Percentiles rank a stretch among this genome's conserved stretches.
phyloP scores from a whole-genome alignment of 2,797 vertebrate genomes.

The Muraenolepis orangiensis region DNA sequence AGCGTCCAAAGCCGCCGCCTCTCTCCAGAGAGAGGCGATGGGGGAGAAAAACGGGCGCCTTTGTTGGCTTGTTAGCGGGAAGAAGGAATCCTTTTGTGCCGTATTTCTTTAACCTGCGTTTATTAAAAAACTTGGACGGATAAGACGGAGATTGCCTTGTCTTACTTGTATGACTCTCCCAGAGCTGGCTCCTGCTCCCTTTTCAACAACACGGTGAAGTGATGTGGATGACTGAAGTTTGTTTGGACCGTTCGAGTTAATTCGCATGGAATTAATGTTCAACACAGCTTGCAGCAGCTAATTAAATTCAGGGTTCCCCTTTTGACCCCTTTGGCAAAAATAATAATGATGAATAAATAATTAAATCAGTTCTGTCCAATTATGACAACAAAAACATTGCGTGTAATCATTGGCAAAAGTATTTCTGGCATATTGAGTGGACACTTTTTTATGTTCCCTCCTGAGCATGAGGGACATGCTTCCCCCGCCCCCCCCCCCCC shows the following conservation, averaged over 20 bases:
- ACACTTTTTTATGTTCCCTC: too few species aligned
- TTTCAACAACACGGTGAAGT: background rate
- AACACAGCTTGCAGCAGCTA: background rate
- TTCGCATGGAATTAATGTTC: background rate
- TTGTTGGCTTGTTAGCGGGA: conserved; percentile 53
- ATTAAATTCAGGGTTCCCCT: background rate
- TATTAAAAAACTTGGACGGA: conserved; percentile 26
- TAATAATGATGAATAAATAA: conserved; percentile 6
- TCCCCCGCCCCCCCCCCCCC: too few species aligned
- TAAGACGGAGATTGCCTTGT: background rate
- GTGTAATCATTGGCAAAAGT: conserved; percentile 12
- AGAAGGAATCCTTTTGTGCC: conserved; percentile 45
- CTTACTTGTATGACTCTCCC: background rate
- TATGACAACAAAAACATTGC: conserved; percentile 10
- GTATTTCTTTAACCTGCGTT: conserved; percentile 46
- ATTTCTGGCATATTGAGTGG: background rate
- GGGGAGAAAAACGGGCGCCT: conserved; percentile 41
- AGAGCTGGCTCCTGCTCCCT: background rate
- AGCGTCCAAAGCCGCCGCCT: conserved; percentile 42
- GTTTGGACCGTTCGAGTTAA: background rate
- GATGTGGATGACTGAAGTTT: background rate
- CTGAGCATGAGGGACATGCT: too few species aligned
- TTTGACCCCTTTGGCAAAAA: background rate
- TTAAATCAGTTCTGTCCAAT: conserved; percentile 18
- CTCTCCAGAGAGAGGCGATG: conserved; percentile 34